Conservation (phyloP, 2,888 invertebrate species). For the Diachrysia chrysitis region DNA sequence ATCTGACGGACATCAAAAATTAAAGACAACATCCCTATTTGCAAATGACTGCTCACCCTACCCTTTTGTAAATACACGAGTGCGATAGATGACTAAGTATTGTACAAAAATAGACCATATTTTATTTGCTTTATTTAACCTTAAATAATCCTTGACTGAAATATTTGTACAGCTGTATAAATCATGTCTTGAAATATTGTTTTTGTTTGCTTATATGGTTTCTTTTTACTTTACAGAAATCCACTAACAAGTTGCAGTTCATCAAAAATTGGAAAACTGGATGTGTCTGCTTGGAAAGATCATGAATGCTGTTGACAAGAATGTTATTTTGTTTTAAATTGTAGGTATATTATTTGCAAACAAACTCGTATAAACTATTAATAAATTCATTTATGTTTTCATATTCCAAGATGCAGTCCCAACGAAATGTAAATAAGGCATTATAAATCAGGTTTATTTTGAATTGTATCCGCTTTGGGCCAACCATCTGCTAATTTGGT, state of each 20-base stretch:
- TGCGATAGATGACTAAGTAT: no score
- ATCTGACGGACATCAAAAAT: no score
- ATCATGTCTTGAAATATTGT: no score
- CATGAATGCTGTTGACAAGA: background rate
- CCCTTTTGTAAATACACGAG: no score
- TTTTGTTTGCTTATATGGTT: no score
- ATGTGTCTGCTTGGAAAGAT: constrained; percentile 28
- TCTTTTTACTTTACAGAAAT: constrained; percentile 17
- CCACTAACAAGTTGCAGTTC: constrained; percentile 24
- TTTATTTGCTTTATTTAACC: no score
- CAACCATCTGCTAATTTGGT: constrained; percentile 80
- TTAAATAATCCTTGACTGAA: no score
- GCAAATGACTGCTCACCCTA: no score
- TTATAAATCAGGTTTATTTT: constrained; percentile 73
- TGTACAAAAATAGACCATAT: no score
- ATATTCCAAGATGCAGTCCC: constrained; percentile 46
- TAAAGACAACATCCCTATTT: no score
- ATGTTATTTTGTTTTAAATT: background rate
- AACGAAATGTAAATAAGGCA: constrained; percentile 67
- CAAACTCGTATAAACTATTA: constrained; percentile 24
- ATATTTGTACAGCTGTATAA: no score
- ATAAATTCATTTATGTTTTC: constrained; percentile 31
- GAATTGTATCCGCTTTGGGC: constrained; percentile 59
- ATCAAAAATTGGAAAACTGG: constrained; percentile 20
- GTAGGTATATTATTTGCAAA: background rate